Evolutionary conservation across 2,113 vertebrate species (phyloP), one percentile per base, ranked within the genome.

Genomic region (Pterocles gutturalis): DNA sequence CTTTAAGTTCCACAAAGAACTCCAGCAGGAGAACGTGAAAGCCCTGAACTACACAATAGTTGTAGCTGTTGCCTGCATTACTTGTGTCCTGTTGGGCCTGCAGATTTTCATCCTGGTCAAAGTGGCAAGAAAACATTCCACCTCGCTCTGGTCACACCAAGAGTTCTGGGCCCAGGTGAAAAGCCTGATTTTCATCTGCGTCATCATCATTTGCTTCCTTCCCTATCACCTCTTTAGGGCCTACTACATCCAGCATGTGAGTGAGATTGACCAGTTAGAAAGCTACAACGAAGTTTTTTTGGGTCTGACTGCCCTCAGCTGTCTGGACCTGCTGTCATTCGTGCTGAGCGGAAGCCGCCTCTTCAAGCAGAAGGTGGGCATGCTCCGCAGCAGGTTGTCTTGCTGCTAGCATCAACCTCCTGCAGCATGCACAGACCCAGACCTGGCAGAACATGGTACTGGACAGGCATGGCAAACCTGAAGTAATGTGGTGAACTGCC

Each of bases 131-230:
- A 99, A 96, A 69, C 75, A 99, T 16, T 96, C 87, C 2, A 51
- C 87, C 5, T 96, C 96, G 16, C 90, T 98, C 11, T 96, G 96
- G 13, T 98, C 96, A 33, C 98, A 99, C 89, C 99, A 99, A 91
- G 99, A 99, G 28, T 99, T 99, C 66, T 98, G 98, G 98, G 98
- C 98, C 36, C 99, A 99, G 62, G 57, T 98, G 73, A 99, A 99
- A 96, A 99, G 99, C 58, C 29, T 99, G 45, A 97, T 98, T 93
- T 99, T 99, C 72, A 98, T 99, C 29, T 97, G 98, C 1, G 91
- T 99, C 83, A 99, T 99, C 89, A 88, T 99, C 36, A 67, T 98
- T 69, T 99, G 98, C 88, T 99, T 99, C 72, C 96, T 99, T 53
- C 99, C 99, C 19, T 99, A 99, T 91, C 99, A 99, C 43, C 54